Evolutionary conservation across 2,888 invertebrate genomes (phyloP), one percentile per base, ranked within the genome.

Genomic region (Plebejus melissa): DNA sequence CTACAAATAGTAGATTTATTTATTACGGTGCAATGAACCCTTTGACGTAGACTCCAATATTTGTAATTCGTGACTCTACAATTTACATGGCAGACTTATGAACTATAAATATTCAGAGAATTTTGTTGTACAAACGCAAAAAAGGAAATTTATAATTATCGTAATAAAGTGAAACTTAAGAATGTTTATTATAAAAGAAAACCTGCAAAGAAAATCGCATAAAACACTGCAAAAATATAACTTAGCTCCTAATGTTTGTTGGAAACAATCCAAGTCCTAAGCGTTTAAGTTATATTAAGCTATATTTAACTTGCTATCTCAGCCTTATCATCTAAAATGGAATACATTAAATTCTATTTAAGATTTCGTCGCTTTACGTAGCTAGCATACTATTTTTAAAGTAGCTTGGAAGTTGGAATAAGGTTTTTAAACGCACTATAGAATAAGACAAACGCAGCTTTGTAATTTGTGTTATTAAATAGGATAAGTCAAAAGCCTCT

Each of bases 191-290:
- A 11, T 16, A 65, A 32, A 65, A 28, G 22, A 38, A 71, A n/a
- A 13, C 46, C 50, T 6, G 32, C 16, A 28, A 50, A 46, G 71
- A 71, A 71, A 32, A 11, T 54, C 54, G 13, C 54, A 72, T 72
- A 72, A 41, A 72, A 54, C 72, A 71, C 32, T 28, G 32, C 13
- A 46, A 28, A 71, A 46, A 54, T 72, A 50, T 54, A 28, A 72
- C 28, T 50, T 11, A 50, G 50, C 54, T 50, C 28, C 72, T 32
- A 72, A 72, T 32, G 72, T 32, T 54, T 50, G 50, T 72, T 72
- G 72, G 72, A 72, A 72, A 54, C 72, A 32, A 72, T 72, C 72
- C 72, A 72, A 72, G 28, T 72, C 54, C 72, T 72, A 72, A 54
- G 50, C 72, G 46, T 72, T 72, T 50, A 71, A 72, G 50, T 54